A percentile compares a stretch with the other conserved stretches of the same genome.
Conservation (phyloP, 1,140 invertebrate genomes). For the Tetraneura akinire region DNA sequence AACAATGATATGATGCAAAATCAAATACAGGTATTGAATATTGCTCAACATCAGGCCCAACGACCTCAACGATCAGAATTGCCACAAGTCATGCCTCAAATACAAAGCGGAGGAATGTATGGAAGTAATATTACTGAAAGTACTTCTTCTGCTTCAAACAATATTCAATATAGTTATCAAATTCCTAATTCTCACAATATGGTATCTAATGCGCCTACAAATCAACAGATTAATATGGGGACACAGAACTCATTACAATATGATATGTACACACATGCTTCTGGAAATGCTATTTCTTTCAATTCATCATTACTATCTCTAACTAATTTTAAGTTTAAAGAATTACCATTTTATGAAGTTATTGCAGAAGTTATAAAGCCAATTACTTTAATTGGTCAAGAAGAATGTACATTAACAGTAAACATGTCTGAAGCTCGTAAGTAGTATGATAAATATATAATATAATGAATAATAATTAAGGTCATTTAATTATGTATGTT, state of each 20-base stretch:
- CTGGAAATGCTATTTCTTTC: neutral
- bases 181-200: neutral
- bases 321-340: slow-evolving; percentile 85
- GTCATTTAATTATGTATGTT: neutral
- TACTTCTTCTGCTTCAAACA: neutral
- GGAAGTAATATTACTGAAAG: neutral
- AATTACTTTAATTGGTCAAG: too few relatives aligned
- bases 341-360: slow-evolving; percentile 89
- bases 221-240: neutral
- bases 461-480: too few relatives aligned
- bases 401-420: neutral
- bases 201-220: slow-evolving; percentile 61
- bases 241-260: neutral
- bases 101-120: slow-evolving; percentile 21
- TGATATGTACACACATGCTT: neutral
- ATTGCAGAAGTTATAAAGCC: too few relatives aligned
- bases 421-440: slow-evolving; percentile 1
- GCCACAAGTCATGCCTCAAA: slow-evolving; percentile 23
- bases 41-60: neutral
- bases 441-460: too few relatives aligned
- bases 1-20: neutral
- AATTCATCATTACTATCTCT: slow-evolving; percentile 57
- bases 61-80: neutral
- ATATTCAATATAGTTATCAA: slow-evolving; percentile 20
- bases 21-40: neutral